Conservation (phyloP, 2,797 vertebrate species). For the Syngnathus rostellatus region DNA sequence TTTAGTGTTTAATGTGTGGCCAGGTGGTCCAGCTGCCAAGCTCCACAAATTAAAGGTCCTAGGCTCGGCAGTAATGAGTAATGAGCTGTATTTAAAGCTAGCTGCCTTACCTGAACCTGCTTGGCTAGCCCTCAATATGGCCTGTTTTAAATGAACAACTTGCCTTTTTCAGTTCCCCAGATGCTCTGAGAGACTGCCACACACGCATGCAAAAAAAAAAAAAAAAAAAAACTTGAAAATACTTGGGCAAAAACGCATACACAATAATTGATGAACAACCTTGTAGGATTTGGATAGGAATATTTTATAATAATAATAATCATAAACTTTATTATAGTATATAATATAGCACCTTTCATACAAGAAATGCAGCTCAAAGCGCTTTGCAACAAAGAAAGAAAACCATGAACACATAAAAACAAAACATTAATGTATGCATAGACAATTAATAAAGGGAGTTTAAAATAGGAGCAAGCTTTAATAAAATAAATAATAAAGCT, state of each 20-base stretch:
- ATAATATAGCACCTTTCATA: too few species aligned
- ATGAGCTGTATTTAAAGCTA: constrained; percentile 60
- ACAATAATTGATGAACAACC: neutral
- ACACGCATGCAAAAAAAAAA: neutral
- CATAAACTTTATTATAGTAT: too few species aligned
- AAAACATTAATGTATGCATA: too few species aligned
- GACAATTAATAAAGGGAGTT: too few species aligned
- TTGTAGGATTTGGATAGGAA: neutral
- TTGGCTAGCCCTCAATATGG: constrained; percentile 54
- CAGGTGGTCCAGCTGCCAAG: constrained; percentile 69
- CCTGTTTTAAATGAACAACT: constrained; percentile 52
- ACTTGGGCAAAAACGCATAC: neutral
- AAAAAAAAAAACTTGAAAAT: neutral
- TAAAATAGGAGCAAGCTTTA: too few species aligned
- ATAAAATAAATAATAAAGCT: too few species aligned
- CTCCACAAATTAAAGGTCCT: constrained; percentile 60
- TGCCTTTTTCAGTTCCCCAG: constrained; percentile 51
- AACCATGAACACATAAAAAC: too few species aligned
- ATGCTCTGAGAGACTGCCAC: constrained; percentile 23
- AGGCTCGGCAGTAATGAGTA: constrained; percentile 57
- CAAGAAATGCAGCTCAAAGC: too few species aligned
- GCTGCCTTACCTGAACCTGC: constrained; percentile 48
- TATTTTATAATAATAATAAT: too few species aligned
- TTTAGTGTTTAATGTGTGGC: constrained; percentile 66
- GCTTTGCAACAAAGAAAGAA: too few species aligned